These are phyloP conservation scores for Trachelus stipa DNA, from an alignment of 2,888 invertebrate species.

Conservation along the genomic window DNA sequence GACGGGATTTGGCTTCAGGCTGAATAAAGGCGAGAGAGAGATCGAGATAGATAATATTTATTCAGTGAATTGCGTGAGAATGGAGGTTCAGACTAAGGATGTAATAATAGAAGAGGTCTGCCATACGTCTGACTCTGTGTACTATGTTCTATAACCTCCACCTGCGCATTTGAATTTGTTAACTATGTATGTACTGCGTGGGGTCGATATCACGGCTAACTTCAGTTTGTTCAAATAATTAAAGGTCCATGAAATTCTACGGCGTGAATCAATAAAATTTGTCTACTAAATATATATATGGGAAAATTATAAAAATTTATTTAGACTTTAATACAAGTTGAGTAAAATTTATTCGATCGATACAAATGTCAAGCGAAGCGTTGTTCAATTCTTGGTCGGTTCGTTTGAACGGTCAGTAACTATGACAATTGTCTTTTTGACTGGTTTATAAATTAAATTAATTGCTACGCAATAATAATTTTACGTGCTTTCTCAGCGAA, in stretches of 20 bases:
- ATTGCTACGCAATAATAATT: background rate
- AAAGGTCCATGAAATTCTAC: background rate
- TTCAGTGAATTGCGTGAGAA: conserved; percentile 3
- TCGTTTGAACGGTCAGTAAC: background rate
- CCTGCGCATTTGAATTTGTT: background rate
- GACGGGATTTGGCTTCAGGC: background rate
- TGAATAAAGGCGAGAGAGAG: conserved; percentile 31
- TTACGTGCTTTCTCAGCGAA: background rate
- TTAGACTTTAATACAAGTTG: background rate
- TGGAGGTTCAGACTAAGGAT: conserved; percentile 8
- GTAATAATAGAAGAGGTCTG: conserved; percentile 23
- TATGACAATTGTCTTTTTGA: background rate
- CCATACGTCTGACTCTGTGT: conserved; percentile 12
- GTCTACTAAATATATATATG: background rate
- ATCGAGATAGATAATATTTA: conserved; percentile 17
- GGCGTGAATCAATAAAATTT: background rate
- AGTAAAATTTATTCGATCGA: background rate
- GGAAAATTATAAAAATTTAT: background rate
- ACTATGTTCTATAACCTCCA: conserved; percentile 12
- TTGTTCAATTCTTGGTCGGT: background rate
- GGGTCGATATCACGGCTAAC: background rate
- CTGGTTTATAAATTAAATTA: background rate
- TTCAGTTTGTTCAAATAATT: background rate
- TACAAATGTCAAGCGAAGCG: background rate
- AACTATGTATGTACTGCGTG: background rate